Percentiles rank a stretch among this genome's conserved stretches.
These are phyloP conservation scores for Nyctereutes procyonoides DNA, from an alignment of 2,113 vertebrate species.

Conservation along the genomic window DNA sequence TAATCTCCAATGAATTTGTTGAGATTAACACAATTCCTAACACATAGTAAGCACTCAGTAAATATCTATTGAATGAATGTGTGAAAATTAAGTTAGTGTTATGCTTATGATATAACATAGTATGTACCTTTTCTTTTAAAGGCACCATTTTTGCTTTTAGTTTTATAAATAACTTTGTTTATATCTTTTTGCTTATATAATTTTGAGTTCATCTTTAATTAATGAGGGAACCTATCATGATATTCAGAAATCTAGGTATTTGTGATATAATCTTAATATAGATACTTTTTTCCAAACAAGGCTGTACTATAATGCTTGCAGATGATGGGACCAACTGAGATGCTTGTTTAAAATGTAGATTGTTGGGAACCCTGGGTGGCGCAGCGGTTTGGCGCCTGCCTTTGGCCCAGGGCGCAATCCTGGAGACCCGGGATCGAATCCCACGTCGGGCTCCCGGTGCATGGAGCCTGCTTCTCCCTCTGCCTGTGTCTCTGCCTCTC, in stretches of 20 bases:
- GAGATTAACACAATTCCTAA: not conserved
- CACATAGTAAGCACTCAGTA: not conserved
- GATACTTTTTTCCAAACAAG: not conserved
- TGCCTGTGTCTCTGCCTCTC: no score
- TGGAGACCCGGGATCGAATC: no score
- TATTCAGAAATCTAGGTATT: slow-evolving; percentile 11
- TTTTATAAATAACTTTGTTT: not conserved
- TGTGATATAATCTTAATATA: not conserved
- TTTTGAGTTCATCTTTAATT: not conserved
- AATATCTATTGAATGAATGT: not conserved
- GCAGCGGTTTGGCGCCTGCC: no score
- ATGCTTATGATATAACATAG: not conserved
- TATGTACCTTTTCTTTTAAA: not conserved
- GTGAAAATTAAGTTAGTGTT: not conserved
- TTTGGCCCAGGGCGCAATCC: no score
- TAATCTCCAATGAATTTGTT: not conserved
- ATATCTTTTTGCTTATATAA: not conserved
- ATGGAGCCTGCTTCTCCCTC: no score
- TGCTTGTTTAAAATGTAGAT: not conserved
- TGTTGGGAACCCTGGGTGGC: no score
- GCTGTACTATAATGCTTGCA: not conserved
- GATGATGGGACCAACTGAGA: not conserved
- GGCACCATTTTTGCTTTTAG: not conserved
- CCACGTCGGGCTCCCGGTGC: no score
- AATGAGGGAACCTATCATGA: not conserved